Evolutionary conservation across 2,113 vertebrate genomes (phyloP).

Genomic region (Bolborhynchus lineola): DNA sequence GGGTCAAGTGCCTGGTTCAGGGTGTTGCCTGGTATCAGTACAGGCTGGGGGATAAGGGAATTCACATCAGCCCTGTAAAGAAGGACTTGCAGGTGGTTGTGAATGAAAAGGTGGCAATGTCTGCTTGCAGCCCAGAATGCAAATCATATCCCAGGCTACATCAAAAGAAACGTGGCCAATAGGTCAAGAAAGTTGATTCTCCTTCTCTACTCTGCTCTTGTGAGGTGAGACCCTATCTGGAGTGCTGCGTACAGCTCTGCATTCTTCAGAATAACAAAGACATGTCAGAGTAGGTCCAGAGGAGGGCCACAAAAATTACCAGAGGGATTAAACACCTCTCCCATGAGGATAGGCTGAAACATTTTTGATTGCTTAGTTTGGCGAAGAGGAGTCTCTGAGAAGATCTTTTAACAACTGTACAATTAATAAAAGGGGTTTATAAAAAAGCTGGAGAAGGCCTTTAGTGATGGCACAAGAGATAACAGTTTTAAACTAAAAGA

Average conservation of each 20-base stretch:
- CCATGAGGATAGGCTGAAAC: background rate
- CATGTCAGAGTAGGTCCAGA: background rate
- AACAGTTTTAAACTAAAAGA: background rate
- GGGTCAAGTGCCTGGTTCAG: background rate
- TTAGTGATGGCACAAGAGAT: fast-evolving
- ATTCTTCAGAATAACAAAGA: background rate
- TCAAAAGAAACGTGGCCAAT: background rate
- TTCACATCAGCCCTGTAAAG: background rate
- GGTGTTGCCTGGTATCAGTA: too few species aligned
- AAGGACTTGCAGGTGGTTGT: background rate
- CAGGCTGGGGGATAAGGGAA: background rate
- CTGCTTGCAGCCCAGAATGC: background rate
- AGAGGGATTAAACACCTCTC: background rate
- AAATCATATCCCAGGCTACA: background rate
- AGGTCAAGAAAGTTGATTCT: background rate
- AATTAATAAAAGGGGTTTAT: background rate
- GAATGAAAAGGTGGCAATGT: background rate
- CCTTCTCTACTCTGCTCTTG: background rate
- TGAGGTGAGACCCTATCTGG: background rate
- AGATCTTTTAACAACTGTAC: fast-evolving
- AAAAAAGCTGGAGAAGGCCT: background rate
- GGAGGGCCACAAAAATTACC: background rate
- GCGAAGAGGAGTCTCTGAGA: background rate
- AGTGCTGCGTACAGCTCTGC: background rate
- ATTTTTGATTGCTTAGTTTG: background rate